Evolutionary conservation across 2,888 invertebrate species (phyloP).

Genomic region (Troilus luridus): DNA sequence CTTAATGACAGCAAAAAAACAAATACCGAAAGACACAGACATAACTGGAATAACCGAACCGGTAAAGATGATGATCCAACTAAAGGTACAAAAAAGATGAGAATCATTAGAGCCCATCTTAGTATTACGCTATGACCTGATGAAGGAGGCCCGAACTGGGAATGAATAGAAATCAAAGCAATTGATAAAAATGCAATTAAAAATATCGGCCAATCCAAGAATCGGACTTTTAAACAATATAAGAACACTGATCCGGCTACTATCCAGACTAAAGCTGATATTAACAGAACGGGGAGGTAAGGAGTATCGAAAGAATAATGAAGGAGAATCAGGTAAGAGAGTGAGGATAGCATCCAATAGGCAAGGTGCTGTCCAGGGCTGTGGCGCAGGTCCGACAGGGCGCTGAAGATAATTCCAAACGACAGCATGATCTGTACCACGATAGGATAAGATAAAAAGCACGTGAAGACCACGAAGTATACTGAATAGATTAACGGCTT

Average conservation of each 20-base stretch:
- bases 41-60: not conserved
- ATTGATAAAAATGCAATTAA: conserved; percentile 10
- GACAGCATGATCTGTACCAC: conserved; percentile 14
- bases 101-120: not conserved
- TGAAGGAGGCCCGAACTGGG: conserved; percentile 28
- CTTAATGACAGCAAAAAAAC: not conserved
- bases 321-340: conserved; percentile 22
- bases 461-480: conserved; percentile 33
- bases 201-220: conserved; percentile 32
- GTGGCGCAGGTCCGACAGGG: conserved; percentile 29
- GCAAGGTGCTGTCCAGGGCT: not conserved
- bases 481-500: conserved; percentile 21
- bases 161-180: conserved; percentile 24
- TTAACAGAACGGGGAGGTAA: not conserved
- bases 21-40: not conserved
- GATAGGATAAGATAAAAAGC: not conserved
- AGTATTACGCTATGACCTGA: not conserved
- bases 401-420: conserved; percentile 8
- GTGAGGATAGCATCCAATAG: conserved; percentile 34
- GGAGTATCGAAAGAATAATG: conserved; percentile 6
- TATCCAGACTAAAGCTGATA: not conserved
- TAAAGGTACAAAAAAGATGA: conserved; percentile 28
- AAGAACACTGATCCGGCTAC: not conserved
- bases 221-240: not conserved
- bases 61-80: conserved; percentile 40